A percentile compares a stretch with the other conserved stretches of the same genome.
Conservation (phyloP, 2,888 invertebrate genomes). For the Caradrina kadenii region DNA sequence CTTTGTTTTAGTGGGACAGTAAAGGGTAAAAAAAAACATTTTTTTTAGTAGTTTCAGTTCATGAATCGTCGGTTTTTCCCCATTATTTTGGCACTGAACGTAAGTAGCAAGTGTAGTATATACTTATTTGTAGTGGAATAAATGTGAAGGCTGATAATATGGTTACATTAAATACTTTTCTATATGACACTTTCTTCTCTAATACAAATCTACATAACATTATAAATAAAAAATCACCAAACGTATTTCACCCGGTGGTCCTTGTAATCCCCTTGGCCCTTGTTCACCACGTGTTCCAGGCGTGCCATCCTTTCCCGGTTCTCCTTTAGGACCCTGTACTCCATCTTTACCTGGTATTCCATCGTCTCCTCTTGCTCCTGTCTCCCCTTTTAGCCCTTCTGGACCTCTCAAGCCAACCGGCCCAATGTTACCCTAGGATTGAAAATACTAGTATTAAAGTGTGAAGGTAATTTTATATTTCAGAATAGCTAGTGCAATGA, state of each 20-base stretch:
- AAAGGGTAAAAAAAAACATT: too few species aligned
- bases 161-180: too few species aligned
- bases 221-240: slow-evolving; percentile 69
- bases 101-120: too few species aligned
- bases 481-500: too few species aligned
- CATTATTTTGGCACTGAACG: too few species aligned
- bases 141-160: too few species aligned
- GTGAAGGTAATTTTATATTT: too few species aligned
- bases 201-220: neutral
- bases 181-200: neutral
- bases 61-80: too few species aligned
- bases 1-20: too few species aligned
- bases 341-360: slow-evolving; percentile 41
- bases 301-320: slow-evolving; percentile 77
- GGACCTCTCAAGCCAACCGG: slow-evolving; percentile 91
- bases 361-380: slow-evolving; percentile 80
- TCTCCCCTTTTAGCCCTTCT: slow-evolving; percentile 91
- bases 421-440: slow-evolving; percentile 92
- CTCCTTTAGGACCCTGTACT: slow-evolving; percentile 22
- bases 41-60: too few species aligned
- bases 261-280: slow-evolving; percentile 92
- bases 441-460: neutral
- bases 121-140: too few species aligned
- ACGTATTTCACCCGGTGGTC: slow-evolving; percentile 90
- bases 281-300: slow-evolving; percentile 92